These are phyloP conservation scores for Mirounga angustirostris DNA, from an alignment of 2,113 vertebrate species.

Conservation along the genomic window DNA sequence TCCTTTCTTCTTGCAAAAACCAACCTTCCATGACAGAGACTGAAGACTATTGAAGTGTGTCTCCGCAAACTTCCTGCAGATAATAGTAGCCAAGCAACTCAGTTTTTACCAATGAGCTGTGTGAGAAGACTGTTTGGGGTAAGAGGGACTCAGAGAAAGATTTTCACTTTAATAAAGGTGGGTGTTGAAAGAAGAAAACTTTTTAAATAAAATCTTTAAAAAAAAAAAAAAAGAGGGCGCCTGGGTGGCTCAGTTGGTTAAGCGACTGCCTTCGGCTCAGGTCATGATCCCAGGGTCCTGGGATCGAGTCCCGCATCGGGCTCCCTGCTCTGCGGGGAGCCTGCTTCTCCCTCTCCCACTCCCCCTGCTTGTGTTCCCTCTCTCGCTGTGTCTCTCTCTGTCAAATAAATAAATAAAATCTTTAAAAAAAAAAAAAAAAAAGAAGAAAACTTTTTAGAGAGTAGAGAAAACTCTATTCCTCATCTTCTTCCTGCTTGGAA, in stretches of 20 bases:
- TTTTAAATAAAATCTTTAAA: not conserved
- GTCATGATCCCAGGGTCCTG: too few relatives aligned
- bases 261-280: too few relatives aligned
- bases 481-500: not conserved
- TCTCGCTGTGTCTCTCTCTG: too few relatives aligned
- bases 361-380: too few relatives aligned
- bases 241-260: too few relatives aligned
- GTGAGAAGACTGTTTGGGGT: not conserved
- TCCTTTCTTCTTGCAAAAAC: not conserved
- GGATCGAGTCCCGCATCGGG: too few relatives aligned
- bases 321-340: too few relatives aligned
- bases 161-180: not conserved
- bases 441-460: not conserved
- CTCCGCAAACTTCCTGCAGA: not conserved
- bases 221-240: too few relatives aligned
- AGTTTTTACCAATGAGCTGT: not conserved
- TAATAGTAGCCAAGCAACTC: not conserved
- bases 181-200: not conserved
- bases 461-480: not conserved
- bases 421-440: not conserved
- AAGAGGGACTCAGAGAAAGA: not conserved
- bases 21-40: not conserved
- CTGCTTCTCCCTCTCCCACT: too few relatives aligned
- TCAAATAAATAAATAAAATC: too few relatives aligned
- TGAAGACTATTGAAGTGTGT: not conserved